Base-by-base conservation (phyloP, 2,888 invertebrate species). In the Rhaphigaster nebulosa region DNA sequence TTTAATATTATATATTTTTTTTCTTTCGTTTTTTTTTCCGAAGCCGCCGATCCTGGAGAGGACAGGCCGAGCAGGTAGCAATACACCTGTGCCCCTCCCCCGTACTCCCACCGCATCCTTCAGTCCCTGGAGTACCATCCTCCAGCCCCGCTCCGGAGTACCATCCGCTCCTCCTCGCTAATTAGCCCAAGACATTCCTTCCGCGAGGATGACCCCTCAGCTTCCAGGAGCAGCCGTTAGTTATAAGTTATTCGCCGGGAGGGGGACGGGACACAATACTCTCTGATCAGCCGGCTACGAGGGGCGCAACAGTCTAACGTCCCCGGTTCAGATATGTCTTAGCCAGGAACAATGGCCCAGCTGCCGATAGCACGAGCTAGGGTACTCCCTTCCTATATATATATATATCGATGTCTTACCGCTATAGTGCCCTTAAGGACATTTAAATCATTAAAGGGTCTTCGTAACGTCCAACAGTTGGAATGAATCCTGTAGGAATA, bases 251-350 rank as follows among this genome's bases (percentile, higher is more conserved):
- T 76, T 76, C 70, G 34, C 34, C 20, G 1, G 8, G 34, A 10
- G 23, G 38, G 60, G 70, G 38, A 23, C 20, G 15, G 20, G 20
- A 23, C 34, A 76, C 84, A 84, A 45, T 45, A n/a, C 45, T 84
- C 84, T 34, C 84, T 84, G 84, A 84, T 84, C 84, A 84, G 84
- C 84, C 84, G 84, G 41, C 84, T 13, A 5, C 1, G 45, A 84
- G 84, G 84, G 84, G 84, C 84, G 45, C 84, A 45, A 50, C 45
- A 41, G 18, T 84, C 84, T 84, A 84, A 84, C 84, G 84, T 84
- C 45, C 38, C 34, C 8, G 70, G 34, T 38, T 34, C 70, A 20
- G 70, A 76, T 76, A 76, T 76, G 70, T 76, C 70, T 76, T 76
- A 38, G 38, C 34, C 29, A 20, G 70, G 70, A 76, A 76, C 70